These are phyloP conservation scores for Lycocerus yunnanus DNA, from an alignment of 2,888 invertebrate species.

Conservation along the genomic window DNA sequence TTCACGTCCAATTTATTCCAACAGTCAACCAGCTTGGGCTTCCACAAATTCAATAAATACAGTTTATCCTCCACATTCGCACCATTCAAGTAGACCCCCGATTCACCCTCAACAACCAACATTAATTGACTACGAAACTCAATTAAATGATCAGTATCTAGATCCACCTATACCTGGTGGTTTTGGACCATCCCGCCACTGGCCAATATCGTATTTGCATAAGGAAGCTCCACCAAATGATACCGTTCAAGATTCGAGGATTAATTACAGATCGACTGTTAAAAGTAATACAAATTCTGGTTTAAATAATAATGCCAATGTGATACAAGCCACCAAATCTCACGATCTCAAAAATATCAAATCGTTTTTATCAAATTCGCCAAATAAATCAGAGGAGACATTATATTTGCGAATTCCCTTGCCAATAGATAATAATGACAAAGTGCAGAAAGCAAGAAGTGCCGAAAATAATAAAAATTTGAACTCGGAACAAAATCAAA, in stretches of 20 bases:
- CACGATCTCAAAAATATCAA: conserved; percentile 51
- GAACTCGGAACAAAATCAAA: neutral
- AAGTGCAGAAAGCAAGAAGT: conserved; percentile 3
- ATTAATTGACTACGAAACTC: conserved; percentile 50
- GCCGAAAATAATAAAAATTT: neutral
- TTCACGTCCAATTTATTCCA: conserved; percentile 8
- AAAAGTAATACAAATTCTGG: conserved; percentile 32
- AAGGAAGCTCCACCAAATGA: conserved; percentile 78
- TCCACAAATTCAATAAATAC: conserved; percentile 5
- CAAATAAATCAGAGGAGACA: conserved; percentile 48
- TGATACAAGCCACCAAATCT: conserved; percentile 51
- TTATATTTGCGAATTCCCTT: conserved; percentile 52
- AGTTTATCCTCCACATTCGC: neutral
- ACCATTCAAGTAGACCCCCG: conserved; percentile 40
- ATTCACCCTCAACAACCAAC: conserved; percentile 53
- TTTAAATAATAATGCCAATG: conserved; percentile 50
- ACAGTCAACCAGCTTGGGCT: neutral
- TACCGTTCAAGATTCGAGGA: conserved; percentile 29
- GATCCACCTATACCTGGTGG: conserved; percentile 59
- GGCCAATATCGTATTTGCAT: conserved; percentile 84
- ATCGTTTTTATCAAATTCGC: conserved; percentile 47
- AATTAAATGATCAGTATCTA: conserved; percentile 51
- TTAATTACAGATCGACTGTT: conserved; percentile 32
- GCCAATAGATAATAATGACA: conserved; percentile 45
- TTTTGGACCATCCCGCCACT: conserved; percentile 59